Base-by-base conservation (phyloP, 2,113 vertebrate species). In the Muscicapa adusta region DNA sequence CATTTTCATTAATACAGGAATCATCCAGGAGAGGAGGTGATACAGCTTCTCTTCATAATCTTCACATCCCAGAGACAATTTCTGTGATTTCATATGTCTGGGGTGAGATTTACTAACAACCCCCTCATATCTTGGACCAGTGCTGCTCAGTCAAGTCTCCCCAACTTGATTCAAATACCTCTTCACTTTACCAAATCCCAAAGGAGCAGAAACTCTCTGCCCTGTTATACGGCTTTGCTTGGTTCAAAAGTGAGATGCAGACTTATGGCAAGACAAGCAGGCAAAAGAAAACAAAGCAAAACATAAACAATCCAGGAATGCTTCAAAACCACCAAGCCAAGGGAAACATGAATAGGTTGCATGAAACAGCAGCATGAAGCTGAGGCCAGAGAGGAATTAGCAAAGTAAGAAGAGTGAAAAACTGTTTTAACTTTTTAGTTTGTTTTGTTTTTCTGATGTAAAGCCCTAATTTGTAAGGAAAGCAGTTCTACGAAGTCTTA, bases 71-170 rank as follows among this genome's bases (percentile, higher is more conserved):
- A 71, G 62, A 86, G 79, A 50, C 33, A 86, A 63, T 47, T 81
- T 34, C 43, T 85, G 51, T n/a, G 5, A 18, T 60, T 81, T 57
- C 29, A 2, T 6, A 29, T 9, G 2, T 8, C 3, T 3, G 4
- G 45, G 11, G 8, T 56, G 16, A 50, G 31, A 70, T 34, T 81
- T 68, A 20, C 58, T 29, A 25, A 40, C 20, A 56, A 20, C 18
- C 9, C 14, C 7, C 16, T 56, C 1, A 0, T 25, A 31, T 26
- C 22, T 8, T 1, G 17, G 34, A 22, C 45, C 2, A 0, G 18
- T 43, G 60, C 54, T 48, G n/a, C 85, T 48, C n/a, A 11, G 23
- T 13, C 38, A 36, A 38, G 18, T 24, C 9, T 9, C 45, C 53
- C 45, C 6, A 18, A 48, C 31, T 40, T 10, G 2, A 51, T 26